A percentile compares a stretch with the other conserved stretches of the same genome.
Evolutionary conservation across 2,797 vertebrate species (phyloP).

Genomic region (Muraenolepis orangiensis): DNA sequence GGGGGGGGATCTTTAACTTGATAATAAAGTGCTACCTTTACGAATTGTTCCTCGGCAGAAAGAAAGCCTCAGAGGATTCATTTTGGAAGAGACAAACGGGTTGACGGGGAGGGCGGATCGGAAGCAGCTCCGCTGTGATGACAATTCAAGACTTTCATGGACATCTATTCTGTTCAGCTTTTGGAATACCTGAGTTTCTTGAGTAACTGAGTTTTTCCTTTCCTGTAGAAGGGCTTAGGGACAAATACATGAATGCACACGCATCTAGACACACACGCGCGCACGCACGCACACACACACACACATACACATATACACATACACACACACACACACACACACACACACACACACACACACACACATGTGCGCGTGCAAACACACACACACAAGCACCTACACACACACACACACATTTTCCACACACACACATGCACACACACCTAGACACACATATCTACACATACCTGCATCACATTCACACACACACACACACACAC

Average conservation of each 20-base stretch:
- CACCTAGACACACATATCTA: no score
- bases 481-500: no score
- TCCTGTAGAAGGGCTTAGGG: background rate
- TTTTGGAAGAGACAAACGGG: slow-evolving; percentile 15
- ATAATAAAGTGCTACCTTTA: slow-evolving; percentile 32
- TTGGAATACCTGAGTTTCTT: background rate
- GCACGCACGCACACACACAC: no score
- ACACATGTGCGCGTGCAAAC: no score
- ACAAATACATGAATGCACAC: no score
- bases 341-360: no score
- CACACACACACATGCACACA: no score
- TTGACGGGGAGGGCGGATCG: slow-evolving; percentile 9
- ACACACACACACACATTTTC: no score
- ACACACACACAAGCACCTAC: background rate
- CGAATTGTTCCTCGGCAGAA: slow-evolving; percentile 13
- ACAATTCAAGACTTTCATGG: slow-evolving; percentile 27
- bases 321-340: no score
- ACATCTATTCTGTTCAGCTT: slow-evolving; percentile 1
- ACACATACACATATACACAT: no score
- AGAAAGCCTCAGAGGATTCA: slow-evolving; percentile 24
- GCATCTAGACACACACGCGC: no score
- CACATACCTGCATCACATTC: no score
- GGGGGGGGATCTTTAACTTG: slow-evolving; percentile 34
- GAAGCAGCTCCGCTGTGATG: slow-evolving; percentile 26
- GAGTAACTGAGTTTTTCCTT: background rate